Conservation (phyloP, 2,888 invertebrate species). For the Hedya salicella region DNA sequence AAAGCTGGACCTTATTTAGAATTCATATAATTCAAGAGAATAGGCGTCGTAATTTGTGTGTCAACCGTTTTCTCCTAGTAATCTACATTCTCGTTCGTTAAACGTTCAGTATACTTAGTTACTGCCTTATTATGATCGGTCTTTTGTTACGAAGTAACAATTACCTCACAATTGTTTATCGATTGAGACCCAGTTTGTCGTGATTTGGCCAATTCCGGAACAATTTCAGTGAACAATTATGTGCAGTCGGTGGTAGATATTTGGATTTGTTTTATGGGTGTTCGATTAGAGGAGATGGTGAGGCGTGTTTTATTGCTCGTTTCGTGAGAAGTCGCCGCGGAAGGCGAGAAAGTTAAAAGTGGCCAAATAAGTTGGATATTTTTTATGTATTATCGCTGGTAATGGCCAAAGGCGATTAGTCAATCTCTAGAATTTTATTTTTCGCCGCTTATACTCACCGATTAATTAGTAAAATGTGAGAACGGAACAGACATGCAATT, state of each 20-base stretch:
- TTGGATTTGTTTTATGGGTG: conserved; percentile 16
- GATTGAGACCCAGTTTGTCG: conserved; percentile 34
- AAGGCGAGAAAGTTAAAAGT: conserved; percentile 26
- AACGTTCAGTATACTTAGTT: conserved; percentile 7
- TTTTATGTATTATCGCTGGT: conserved; percentile 1
- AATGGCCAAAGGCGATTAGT: conserved; percentile 17
- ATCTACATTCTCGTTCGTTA: conserved; percentile 25
- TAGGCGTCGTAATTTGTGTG: conserved; percentile 34
- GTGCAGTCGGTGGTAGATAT: conserved; percentile 12
- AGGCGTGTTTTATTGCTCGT: conserved; percentile 13
- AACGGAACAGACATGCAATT: not conserved
- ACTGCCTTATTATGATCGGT: conserved; percentile 24
- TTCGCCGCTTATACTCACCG: not conserved
- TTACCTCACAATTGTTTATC: conserved; percentile 39
- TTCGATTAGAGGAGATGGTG: conserved; percentile 18
- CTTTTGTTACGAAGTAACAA: conserved; percentile 34
- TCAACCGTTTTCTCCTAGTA: conserved; percentile 32
- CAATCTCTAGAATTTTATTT: conserved; percentile 6
- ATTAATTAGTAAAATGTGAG: not conserved
- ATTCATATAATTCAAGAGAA: conserved; percentile 35
- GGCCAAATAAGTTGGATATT: conserved; percentile 24
- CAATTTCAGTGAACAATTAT: conserved; percentile 18
- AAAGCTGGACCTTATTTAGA: conserved; percentile 25
- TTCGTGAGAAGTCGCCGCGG: not conserved
- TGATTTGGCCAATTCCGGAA: conserved; percentile 32